Evolutionary conservation across 2,113 vertebrate species (phyloP), one percentile per base, ranked within the genome.

Genomic region (human): DNA sequence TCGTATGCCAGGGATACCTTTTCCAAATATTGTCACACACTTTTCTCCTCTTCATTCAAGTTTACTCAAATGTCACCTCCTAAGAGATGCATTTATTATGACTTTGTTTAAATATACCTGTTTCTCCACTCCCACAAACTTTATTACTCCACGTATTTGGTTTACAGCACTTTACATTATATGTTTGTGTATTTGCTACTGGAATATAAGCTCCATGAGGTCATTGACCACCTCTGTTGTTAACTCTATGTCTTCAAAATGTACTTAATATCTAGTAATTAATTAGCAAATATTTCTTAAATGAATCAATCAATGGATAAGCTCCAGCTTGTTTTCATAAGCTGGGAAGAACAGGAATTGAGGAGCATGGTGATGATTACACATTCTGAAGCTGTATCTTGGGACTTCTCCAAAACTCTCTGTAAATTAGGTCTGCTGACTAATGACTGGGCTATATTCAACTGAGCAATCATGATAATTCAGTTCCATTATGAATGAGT

Each of bases 401-500:
- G 13, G 40, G 35, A n/a, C 68, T 89, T 81, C 23, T 66, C 3
- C 2, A 45, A 80, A 73, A 43, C 32, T 86, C 50, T 18, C 9
- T 66, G 18, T 85, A 32, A 10, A 4, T 83, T 75, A 70, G n/a
- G 2, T 59, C 48, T 75, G 25, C 32, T 57, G 23, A 93, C 20
- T 70, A 72, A 64, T 81, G 70, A 68, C 40, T 78, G 40, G 9
- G 3, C 52, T 91, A 27, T 40, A 73, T 18, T 66, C 30, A 45
- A 17, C n/a, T 40, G 14, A 81, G 25, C 52, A 43, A 92, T 89
- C 6, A 40, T 52, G 25, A 61, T 81, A 94, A 96, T 86, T 57
- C 50, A 45, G 59, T 89, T 50, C 32, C 16, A 27, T 45, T 27
- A 23, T 87, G 50, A 97, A 55, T 93, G 89, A 96, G 55, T 81